phyloP scores from a whole-genome alignment of 2,113 vertebrate genomes.

The Carassius carassius region DNA sequence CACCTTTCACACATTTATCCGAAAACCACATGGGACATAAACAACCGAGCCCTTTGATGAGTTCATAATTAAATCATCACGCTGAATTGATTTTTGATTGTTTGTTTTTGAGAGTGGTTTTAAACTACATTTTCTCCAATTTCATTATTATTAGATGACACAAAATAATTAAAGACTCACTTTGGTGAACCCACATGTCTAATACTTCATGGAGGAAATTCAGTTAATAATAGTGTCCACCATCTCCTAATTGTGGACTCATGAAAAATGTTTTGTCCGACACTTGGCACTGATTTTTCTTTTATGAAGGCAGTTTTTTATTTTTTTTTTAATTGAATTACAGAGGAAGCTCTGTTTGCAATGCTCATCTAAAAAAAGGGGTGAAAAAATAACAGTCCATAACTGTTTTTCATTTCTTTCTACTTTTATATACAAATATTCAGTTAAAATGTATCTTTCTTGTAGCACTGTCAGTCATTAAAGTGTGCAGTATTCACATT shows the following conservation, averaged over 20 bases:
- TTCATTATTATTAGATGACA: not conserved
- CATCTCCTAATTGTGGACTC: not conserved
- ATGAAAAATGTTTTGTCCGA: not conserved
- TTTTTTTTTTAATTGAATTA: no score
- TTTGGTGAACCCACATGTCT: not conserved
- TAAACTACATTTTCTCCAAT: not conserved
- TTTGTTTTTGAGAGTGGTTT: not conserved
- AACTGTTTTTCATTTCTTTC: not conserved
- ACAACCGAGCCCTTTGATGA: not conserved
- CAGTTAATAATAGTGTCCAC: not conserved
- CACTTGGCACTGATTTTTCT: not conserved
- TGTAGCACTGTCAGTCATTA: not conserved
- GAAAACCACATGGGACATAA: conserved; percentile 9
- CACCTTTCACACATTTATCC: conserved; percentile 31
- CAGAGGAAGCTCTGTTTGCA: not conserved
- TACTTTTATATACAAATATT: not conserved
- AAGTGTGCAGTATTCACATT: not conserved
- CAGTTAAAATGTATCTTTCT: not conserved
- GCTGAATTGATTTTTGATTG: not conserved
- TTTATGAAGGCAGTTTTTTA: not conserved
- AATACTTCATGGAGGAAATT: not conserved
- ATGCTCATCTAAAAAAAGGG: not conserved
- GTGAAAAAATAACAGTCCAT: not conserved
- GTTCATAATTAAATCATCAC: not conserved
- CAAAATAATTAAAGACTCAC: not conserved